Base-by-base conservation (phyloP, 2,797 vertebrate species). In the Micromesistius poutassou region DNA sequence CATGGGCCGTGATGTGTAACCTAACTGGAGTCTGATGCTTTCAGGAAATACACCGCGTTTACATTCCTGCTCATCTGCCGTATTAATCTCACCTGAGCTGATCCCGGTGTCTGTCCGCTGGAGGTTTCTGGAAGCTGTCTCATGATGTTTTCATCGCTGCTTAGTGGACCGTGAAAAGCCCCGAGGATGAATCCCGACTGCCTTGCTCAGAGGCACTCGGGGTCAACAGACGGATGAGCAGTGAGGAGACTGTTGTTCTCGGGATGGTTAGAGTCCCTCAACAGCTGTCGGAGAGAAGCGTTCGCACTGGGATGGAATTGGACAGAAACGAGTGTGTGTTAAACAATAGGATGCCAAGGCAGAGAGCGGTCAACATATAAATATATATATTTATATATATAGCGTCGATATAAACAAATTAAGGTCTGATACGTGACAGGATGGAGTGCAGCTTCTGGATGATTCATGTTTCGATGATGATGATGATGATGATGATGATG, bases 281-380 rank as follows among this genome's bases (percentile, higher is more conserved):
- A n/a, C 19, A 22, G 55, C 55, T 25, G 46, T 62, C 55, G 8
- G 22, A 62, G 2, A 1, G n/a, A 8, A n/a, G 55, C 55, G 55
- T 62, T 62, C 6, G 19, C 16, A 22, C 46, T 50, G 4, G 4
- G 46, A 85, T 82, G 88, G 86, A 89, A 90, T 85, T 22, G 85
- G 89, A 86, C 87, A 87, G 83, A 82, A 85, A 86, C 81, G 79
- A 79, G 79, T 84, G 89, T 86, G 84, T 82, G 81, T 79, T 89
- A 82, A 80, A 81, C 79, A 87, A 86, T 86, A 83, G 78, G 86
- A 87, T 71, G 82, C 89, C 30, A 78, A 87, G 88, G 89, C 83
- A 87, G 85, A 90, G 89, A 88, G 85, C 80, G 88, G 86, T 86
- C 87, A 86, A 81, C 80, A 80, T 36, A 33, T 33, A 2, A 35